phyloP scores from a whole-genome alignment of 92 coral and sea anemone species.

The Bergia puertoricense region DNA sequence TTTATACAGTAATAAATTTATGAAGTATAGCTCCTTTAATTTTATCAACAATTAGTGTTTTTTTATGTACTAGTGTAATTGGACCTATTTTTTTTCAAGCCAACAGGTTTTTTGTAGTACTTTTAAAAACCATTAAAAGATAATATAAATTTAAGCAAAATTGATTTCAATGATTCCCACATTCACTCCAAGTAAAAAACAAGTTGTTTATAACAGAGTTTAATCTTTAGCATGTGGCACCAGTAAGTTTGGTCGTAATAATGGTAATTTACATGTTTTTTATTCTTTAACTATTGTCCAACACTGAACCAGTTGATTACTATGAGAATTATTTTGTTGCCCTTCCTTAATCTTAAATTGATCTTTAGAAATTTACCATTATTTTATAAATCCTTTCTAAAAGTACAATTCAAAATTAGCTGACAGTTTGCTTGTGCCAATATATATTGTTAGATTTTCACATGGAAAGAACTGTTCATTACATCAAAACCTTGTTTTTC shows the following conservation, averaged over 20 bases:
- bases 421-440: not conserved
- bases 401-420: not conserved
- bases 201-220: no score
- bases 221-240: not conserved
- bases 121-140: no score
- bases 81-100: no score
- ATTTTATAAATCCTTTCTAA: not conserved
- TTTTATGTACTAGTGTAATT: not conserved
- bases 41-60: no score
- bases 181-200: not conserved
- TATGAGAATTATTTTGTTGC: not conserved
- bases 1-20: not conserved
- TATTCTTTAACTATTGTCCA: no score
- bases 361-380: not conserved
- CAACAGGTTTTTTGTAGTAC: no score
- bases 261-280: no score
- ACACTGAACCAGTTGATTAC: not conserved
- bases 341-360: not conserved
- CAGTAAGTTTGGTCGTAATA: not conserved
- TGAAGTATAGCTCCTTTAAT: not conserved
- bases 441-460: no score
- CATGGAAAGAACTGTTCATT: no score
- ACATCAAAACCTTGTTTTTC: no score
- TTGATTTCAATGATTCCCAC: no score
- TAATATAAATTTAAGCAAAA: no score